Percentiles rank a stretch among this genome's conserved stretches.
Evolutionary conservation across 2,797 vertebrate genomes (phyloP).

Genomic region (Gambusia yucatana): DNA sequence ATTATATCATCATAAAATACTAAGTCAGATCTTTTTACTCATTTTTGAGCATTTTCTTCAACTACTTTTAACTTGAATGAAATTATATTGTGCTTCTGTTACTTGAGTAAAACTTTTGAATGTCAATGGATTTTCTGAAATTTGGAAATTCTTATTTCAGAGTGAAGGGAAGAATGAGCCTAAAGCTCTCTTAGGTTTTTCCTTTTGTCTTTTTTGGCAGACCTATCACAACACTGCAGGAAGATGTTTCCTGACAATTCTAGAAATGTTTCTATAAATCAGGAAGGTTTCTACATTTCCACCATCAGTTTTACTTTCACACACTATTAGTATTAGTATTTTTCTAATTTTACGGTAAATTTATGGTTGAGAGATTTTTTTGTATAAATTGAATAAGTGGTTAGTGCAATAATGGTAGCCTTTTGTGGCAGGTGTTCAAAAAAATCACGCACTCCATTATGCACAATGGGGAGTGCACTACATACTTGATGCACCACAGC

Average conservation of each 20-base stretch:
- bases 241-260: neutral
- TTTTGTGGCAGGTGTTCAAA: neutral
- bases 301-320: neutral
- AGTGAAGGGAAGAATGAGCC: neutral
- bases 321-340: neutral
- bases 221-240: neutral
- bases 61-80: too few species aligned
- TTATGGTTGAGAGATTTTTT: neutral
- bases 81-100: too few species aligned
- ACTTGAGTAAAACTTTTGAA: neutral
- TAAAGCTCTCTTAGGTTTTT: neutral
- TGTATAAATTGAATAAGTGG: neutral
- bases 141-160: neutral
- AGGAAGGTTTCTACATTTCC: neutral
- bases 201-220: neutral
- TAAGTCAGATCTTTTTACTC: neutral
- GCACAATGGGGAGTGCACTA: neutral
- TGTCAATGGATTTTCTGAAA: neutral
- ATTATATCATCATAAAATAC: neutral
- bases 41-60: too few species aligned
- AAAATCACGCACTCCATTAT: neutral
- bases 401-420: neutral
- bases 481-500: neutral
- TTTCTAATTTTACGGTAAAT: neutral
- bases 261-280: neutral